Percentiles rank a stretch among this genome's conserved stretches.
Conservation (phyloP, 2,113 vertebrate species). For the Eublepharis macularius region DNA sequence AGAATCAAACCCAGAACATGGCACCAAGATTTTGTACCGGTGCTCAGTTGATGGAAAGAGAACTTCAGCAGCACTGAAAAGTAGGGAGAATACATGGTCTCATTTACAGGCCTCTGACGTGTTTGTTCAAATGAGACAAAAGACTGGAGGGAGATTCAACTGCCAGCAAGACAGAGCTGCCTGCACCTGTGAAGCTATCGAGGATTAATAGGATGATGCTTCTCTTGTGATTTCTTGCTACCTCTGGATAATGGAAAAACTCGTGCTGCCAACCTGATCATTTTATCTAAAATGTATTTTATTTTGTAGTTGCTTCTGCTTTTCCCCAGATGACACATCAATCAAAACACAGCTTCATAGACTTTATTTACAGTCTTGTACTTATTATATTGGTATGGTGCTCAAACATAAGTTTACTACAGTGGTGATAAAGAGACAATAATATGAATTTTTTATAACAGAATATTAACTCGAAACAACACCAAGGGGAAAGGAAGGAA, state of each 20-base stretch:
- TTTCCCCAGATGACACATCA: not conserved
- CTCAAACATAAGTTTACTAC: slow-evolving; percentile 8
- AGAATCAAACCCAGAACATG: too few relatives aligned
- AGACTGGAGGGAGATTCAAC: not conserved
- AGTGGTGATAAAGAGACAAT: slow-evolving; percentile 1
- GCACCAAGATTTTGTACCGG: too few relatives aligned
- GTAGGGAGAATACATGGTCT: not conserved
- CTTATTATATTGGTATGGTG: slow-evolving; percentile 5
- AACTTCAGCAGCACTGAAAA: not conserved
- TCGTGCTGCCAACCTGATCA: slow-evolving; percentile 2
- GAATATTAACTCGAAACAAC: not conserved
- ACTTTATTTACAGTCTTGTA: slow-evolving; percentile 24
- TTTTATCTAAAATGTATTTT: slow-evolving; percentile 16
- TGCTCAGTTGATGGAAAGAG: not conserved
- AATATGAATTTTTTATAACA: slow-evolving; percentile 8
- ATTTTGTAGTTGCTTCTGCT: slow-evolving; percentile 7
- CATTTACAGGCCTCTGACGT: not conserved
- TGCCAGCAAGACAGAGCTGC: slow-evolving; percentile 14
- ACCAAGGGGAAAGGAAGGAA: not conserved
- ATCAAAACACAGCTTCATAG: slow-evolving; percentile 29
- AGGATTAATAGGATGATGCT: slow-evolving; percentile 29
- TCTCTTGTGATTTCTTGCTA: slow-evolving; percentile 20
- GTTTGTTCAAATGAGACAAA: not conserved
- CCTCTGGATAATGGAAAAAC: slow-evolving; percentile 22
- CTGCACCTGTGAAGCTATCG: slow-evolving; percentile 5